Percentiles rank a stretch among this genome's conserved stretches.
Evolutionary conservation across 1,140 invertebrate species (phyloP).

Genomic region (Dysdera silvatica): DNA sequence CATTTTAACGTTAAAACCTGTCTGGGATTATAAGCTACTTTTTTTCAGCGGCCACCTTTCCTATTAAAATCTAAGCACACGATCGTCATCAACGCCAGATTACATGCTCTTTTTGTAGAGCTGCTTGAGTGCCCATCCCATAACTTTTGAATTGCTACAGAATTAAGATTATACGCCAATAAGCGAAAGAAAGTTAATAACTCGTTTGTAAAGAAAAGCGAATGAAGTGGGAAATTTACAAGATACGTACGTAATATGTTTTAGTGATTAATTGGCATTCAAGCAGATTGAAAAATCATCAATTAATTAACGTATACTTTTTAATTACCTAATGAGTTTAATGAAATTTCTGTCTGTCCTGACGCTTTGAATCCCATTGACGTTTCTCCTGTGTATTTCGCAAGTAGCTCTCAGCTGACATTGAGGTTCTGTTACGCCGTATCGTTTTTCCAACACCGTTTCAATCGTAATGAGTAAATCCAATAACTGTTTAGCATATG

Average conservation of each 20-base stretch:
- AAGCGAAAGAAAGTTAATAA: neutral
- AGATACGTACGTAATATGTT: no score
- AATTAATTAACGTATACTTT: neutral
- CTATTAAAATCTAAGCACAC: no score
- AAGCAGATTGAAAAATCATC: neutral
- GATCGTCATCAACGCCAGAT: no score
- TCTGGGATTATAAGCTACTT: no score
- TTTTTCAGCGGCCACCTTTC: no score
- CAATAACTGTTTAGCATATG: constrained; percentile 17
- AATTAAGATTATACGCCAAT: no score
- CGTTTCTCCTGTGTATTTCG: constrained; percentile 12
- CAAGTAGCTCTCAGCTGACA: constrained; percentile 21
- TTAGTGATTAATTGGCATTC: no score
- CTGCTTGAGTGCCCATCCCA: no score
- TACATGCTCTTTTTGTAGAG: no score
- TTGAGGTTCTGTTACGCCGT: constrained; percentile 14
- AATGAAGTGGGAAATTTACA: neutral
- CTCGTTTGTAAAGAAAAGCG: neutral
- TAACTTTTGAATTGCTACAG: no score
- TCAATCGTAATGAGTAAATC: constrained; percentile 12
- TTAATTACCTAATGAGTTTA: constrained; percentile 16
- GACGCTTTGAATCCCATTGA: neutral
- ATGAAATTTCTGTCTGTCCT: constrained; percentile 9
- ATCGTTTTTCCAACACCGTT: constrained; percentile 9
- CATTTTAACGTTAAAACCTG: no score